Percentiles rank a stretch among this genome's conserved stretches.
phyloP scores from a whole-genome alignment of 2,113 vertebrate genomes.

The Caloenas nicobarica region DNA sequence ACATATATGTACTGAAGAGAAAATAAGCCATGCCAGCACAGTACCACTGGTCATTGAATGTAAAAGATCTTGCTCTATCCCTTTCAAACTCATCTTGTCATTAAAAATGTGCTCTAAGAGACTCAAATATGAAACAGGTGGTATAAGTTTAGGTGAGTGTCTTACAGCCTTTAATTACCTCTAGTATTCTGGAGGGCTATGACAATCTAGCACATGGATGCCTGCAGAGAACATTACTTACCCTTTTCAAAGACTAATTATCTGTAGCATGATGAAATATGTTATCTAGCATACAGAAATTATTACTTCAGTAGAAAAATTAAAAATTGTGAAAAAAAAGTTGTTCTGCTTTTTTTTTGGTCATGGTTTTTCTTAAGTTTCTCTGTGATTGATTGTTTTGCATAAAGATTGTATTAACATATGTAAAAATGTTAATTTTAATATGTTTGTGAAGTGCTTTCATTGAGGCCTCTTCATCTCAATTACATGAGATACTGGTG shows the following conservation, averaged over 20 bases:
- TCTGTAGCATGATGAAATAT: not conserved
- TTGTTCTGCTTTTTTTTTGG: not conserved
- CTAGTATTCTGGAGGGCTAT: not conserved
- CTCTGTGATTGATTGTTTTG: not conserved
- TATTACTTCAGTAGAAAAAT: not conserved
- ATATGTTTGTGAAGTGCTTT: not conserved
- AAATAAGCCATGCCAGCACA: not conserved
- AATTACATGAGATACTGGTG: not conserved
- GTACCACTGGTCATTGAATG: not conserved
- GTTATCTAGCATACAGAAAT: not conserved
- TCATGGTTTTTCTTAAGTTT: not conserved
- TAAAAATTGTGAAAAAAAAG: not conserved
- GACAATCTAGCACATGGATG: not conserved
- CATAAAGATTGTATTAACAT: not conserved
- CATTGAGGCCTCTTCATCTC: not conserved
- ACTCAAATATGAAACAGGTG: not conserved
- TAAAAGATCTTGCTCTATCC: not conserved
- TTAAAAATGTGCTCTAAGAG: not conserved
- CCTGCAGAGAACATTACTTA: not conserved
- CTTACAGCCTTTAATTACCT: not conserved
- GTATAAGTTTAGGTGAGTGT: not conserved
- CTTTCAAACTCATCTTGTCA: not conserved
- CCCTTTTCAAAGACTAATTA: not conserved
- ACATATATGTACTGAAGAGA: not conserved
- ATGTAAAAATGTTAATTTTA: constrained; percentile 4